Percentiles rank a stretch among this genome's conserved stretches.
Evolutionary conservation across 2,797 vertebrate genomes (phyloP).

Genomic region (Pampus argenteus): DNA sequence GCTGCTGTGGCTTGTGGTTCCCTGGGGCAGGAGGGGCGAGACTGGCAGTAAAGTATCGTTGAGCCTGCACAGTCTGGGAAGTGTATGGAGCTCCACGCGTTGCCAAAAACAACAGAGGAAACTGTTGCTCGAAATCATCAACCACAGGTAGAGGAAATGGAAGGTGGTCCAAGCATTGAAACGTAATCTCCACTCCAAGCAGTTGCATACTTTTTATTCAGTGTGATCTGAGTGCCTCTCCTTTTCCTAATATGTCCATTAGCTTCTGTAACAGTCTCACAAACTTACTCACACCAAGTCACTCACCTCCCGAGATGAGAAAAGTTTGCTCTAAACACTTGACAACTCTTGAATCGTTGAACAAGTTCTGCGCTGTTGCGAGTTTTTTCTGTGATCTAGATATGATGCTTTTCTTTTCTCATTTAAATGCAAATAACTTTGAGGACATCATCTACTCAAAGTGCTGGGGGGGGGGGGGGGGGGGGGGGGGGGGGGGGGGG

Average conservation of each 20-base stretch:
- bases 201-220: slow-evolving; percentile 44
- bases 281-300: slow-evolving; percentile 33
- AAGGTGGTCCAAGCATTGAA: slow-evolving; percentile 54
- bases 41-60: slow-evolving; percentile 61
- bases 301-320: slow-evolving; percentile 48
- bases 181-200: slow-evolving; percentile 22
- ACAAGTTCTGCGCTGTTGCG: slow-evolving; percentile 52
- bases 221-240: slow-evolving; percentile 47
- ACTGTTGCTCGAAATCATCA: slow-evolving; percentile 68
- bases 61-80: slow-evolving; percentile 58
- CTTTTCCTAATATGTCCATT: slow-evolving; percentile 35
- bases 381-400: slow-evolving; percentile 72
- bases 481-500: slow-evolving; percentile 65
- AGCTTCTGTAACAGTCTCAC: slow-evolving; percentile 46
- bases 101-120: slow-evolving; percentile 79
- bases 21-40: slow-evolving; percentile 55
- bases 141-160: slow-evolving; percentile 60
- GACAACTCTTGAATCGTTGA: slow-evolving; percentile 50
- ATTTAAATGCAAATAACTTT: slow-evolving; percentile 88
- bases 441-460: slow-evolving; percentile 67
- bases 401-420: slow-evolving; percentile 80
- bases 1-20: slow-evolving; percentile 70
- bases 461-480: slow-evolving; percentile 67
- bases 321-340: slow-evolving; percentile 64
- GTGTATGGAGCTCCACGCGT: slow-evolving; percentile 43